phyloP scores from a whole-genome alignment of 2,888 invertebrate genomes.

The Megamerina dolium region DNA sequence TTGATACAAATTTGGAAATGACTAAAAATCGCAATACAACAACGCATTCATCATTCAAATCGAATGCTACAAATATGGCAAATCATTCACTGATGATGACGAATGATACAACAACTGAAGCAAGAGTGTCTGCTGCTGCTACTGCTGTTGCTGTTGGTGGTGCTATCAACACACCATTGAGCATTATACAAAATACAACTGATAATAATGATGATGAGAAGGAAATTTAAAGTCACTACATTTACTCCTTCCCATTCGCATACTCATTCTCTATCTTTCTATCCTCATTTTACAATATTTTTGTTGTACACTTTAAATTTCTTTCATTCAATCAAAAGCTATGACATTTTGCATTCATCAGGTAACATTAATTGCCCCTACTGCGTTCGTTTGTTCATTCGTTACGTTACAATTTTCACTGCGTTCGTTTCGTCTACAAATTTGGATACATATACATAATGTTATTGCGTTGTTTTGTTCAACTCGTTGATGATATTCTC shows the following conservation, averaged over 20 bases:
- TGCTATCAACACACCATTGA: constrained; percentile 19
- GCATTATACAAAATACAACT: constrained; percentile 20
- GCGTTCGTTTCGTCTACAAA: no score
- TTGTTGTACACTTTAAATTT: constrained; percentile 8
- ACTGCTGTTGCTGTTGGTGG: constrained; percentile 2
- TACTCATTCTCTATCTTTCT: no score
- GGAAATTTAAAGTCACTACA: constrained; percentile 30
- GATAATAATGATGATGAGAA: constrained; percentile 23
- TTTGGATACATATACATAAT: no score
- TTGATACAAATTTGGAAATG: constrained; percentile 1
- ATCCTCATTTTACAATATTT: no score
- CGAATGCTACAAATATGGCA: constrained; percentile 8
- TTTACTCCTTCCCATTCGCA: no score
- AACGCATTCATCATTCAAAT: not conserved
- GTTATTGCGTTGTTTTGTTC: no score
- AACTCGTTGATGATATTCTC: no score
- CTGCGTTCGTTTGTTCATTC: constrained; percentile 3
- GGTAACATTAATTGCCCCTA: constrained; percentile 19
- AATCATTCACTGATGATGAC: constrained; percentile 8
- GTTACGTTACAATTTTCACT: no score
- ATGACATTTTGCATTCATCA: constrained; percentile 9
- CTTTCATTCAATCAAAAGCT: not conserved
- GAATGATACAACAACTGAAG: constrained; percentile 2
- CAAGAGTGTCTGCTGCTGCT: constrained; percentile 2
- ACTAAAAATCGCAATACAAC: not conserved